Evolutionary conservation across 2,888 invertebrate genomes (phyloP).

Genomic region (Plebejus anna): DNA sequence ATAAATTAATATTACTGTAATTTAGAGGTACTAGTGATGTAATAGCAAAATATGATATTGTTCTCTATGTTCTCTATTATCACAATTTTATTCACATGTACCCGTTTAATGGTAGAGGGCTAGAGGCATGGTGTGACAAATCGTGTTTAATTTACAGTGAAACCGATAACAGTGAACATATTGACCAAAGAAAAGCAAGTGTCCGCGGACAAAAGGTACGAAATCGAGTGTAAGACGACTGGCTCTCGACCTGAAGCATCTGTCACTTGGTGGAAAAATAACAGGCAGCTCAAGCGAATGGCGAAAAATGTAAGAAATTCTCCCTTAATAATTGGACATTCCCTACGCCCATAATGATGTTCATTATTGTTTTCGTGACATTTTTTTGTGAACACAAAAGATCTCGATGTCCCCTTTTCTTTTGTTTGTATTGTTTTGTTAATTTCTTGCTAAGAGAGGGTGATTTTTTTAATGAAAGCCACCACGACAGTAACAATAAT

Average conservation of each 20-base stretch:
- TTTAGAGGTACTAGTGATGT: too few relatives aligned
- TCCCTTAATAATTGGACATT: constrained; percentile 62
- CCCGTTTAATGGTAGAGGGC: neutral
- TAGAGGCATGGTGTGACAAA: constrained; percentile 30
- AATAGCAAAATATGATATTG: too few relatives aligned
- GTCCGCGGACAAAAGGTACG: constrained; percentile 91
- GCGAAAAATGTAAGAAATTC: constrained; percentile 86
- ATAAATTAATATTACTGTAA: too few relatives aligned
- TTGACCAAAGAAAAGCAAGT: constrained; percentile 90
- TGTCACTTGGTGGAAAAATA: constrained; percentile 95
- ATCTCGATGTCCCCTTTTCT: constrained; percentile 31
- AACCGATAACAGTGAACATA: constrained; percentile 91
- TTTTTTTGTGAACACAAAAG: constrained; percentile 33
- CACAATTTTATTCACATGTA: neutral
- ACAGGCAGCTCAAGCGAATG: constrained; percentile 87
- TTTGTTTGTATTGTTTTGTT: constrained; percentile 33
- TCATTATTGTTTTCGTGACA: constrained; percentile 30
- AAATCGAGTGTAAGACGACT: constrained; percentile 91
- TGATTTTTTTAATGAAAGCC: constrained; percentile 28
- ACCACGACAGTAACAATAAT: constrained; percentile 14
- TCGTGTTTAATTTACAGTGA: constrained; percentile 82
- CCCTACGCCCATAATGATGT: constrained; percentile 32
- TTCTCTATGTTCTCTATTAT: too few relatives aligned
- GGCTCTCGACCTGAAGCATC: constrained; percentile 92
- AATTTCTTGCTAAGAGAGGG: constrained; percentile 18